These are phyloP conservation scores for Hemiscyllium ocellatum DNA, from an alignment of 2,113 vertebrate genomes.

Conservation along the genomic window DNA sequence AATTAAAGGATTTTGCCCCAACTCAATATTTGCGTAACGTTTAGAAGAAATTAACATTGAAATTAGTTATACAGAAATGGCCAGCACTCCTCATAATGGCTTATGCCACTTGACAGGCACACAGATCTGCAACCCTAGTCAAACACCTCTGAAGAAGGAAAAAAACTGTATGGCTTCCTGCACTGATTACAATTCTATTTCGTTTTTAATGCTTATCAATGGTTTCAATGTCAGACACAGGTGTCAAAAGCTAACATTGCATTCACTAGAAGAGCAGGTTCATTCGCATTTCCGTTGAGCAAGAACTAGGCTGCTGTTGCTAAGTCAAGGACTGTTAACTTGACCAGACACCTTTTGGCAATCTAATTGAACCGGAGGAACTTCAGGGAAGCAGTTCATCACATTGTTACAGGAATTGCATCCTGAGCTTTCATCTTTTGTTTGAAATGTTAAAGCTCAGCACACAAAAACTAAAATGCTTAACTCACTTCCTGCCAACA, in stretches of 20 bases:
- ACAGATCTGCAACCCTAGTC: background rate
- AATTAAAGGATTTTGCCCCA: background rate
- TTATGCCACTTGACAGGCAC: background rate
- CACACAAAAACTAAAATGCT: constrained; percentile 18
- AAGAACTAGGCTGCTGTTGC: constrained; percentile 1
- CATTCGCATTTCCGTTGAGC: constrained; percentile 27
- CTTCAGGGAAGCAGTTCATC: constrained; percentile 6
- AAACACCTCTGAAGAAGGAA: background rate
- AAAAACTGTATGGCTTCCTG: constrained; percentile 22
- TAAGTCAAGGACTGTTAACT: constrained; percentile 31
- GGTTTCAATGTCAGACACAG: constrained; percentile 35
- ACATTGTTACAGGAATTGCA: constrained; percentile 31
- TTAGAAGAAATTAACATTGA: background rate
- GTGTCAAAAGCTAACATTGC: constrained; percentile 32
- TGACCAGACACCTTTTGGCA: constrained; percentile 36
- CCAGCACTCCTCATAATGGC: background rate
- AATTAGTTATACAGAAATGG: background rate
- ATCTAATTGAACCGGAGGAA: constrained; percentile 26
- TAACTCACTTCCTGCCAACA: constrained; percentile 17
- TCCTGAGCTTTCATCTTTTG: constrained; percentile 37
- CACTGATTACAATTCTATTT: constrained; percentile 32
- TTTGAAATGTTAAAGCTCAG: constrained; percentile 24
- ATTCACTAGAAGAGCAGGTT: background rate
- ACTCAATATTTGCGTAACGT: background rate
- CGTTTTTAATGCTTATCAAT: background rate